Percentiles rank a stretch among this genome's conserved stretches.
Conservation (phyloP, 2,888 invertebrate species). For the Sepioteuthis lessoniana region DNA sequence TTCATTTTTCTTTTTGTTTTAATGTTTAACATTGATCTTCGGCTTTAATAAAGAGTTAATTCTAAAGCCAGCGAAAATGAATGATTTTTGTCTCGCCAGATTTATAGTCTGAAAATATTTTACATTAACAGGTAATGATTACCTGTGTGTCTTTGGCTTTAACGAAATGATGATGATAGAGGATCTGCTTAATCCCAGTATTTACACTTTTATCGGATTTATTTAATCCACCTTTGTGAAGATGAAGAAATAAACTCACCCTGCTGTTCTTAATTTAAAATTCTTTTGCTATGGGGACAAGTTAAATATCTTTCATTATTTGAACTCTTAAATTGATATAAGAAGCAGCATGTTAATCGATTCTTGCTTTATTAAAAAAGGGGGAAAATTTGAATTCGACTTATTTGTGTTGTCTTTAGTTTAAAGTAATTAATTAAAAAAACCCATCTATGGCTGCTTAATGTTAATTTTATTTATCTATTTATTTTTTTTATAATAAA, state of each 20-base stretch:
- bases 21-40: not conserved
- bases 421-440: too few relatives aligned
- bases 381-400: too few relatives aligned
- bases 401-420: too few relatives aligned
- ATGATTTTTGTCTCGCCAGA: not conserved
- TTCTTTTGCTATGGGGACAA: not conserved
- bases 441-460: too few relatives aligned
- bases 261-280: not conserved
- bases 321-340: too few relatives aligned
- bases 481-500: too few relatives aligned
- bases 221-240: not conserved
- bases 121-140: constrained; percentile 20
- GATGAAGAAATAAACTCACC: too few relatives aligned
- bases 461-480: too few relatives aligned
- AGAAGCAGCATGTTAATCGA: too few relatives aligned
- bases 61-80: not conserved
- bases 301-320: too few relatives aligned
- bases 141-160: not conserved
- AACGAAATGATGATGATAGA: not conserved
- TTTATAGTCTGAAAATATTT: not conserved
- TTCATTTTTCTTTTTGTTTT: not conserved
- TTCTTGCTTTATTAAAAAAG: too few relatives aligned
- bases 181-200: not conserved
- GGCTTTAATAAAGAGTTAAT: not conserved
- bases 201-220: not conserved